phyloP scores from a whole-genome alignment of 37 sponge, comb jelly and placozoan genomes.

The Geodia barretti region DNA sequence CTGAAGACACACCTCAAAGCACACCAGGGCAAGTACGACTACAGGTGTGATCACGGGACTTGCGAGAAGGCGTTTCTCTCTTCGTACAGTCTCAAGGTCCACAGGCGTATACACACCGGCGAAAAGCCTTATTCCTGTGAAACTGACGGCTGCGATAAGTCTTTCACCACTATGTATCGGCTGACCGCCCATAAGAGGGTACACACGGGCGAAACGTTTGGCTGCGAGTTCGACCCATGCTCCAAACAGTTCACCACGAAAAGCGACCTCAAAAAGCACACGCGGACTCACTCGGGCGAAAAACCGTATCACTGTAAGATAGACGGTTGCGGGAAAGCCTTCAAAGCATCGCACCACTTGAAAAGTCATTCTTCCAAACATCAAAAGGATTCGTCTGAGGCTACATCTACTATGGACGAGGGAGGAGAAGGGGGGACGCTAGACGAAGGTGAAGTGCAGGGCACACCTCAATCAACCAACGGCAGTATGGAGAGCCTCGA shows the following conservation, averaged over 20 bases:
- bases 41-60: constrained; percentile 65
- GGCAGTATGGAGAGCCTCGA: too few species aligned
- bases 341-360: constrained; percentile 77
- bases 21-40: constrained; percentile 71
- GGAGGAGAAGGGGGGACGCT: neutral
- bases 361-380: constrained; percentile 56
- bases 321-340: constrained; percentile 70
- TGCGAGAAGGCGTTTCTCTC: constrained; percentile 89
- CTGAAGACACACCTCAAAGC: constrained; percentile 78
- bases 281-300: constrained; percentile 79
- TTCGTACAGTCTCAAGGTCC: constrained; percentile 81
- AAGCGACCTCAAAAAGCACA: constrained; percentile 86
- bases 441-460: neutral
- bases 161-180: constrained; percentile 81
- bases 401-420: neutral
- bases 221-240: constrained; percentile 66
- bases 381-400: neutral
- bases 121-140: constrained; percentile 81
- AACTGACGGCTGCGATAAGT: constrained; percentile 64
- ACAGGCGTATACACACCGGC: constrained; percentile 81
- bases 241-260: constrained; percentile 80
- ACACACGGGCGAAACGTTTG: constrained; percentile 88
- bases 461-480: neutral
- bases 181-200: constrained; percentile 80
- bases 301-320: constrained; percentile 69